These are phyloP conservation scores for Andrena fulva DNA, from an alignment of 2,888 invertebrate genomes.

Conservation along the genomic window DNA sequence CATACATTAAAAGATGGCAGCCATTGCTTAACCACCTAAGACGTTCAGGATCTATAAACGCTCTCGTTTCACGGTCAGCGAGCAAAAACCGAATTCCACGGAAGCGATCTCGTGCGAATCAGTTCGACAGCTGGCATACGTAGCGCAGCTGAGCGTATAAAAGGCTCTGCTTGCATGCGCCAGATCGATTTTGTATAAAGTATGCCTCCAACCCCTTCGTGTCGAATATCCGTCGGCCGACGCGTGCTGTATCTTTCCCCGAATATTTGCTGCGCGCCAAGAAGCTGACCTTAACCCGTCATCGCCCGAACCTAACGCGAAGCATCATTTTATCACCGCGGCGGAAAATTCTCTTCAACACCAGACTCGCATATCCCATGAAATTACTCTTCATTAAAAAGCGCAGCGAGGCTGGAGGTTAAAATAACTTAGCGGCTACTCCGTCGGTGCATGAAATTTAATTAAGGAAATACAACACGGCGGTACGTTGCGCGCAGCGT, in stretches of 20 bases:
- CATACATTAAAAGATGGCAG: no score
- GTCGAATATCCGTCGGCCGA: constrained; percentile 25
- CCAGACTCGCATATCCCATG: background rate
- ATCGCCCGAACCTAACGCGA: background rate
- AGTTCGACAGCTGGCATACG: constrained; percentile 56
- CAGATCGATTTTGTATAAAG: constrained; percentile 50
- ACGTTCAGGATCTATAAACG: background rate
- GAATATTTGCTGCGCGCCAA: constrained; percentile 5
- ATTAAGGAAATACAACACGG: constrained; percentile 40
- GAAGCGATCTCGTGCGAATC: constrained; percentile 59
- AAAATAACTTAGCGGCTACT: constrained; percentile 32
- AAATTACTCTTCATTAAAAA: constrained; percentile 27
- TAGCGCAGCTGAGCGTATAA: constrained; percentile 51
- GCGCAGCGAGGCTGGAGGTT: constrained; percentile 4
- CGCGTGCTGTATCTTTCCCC: constrained; percentile 46
- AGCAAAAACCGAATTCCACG: background rate
- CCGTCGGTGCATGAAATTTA: constrained; percentile 38
- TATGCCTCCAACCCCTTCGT: constrained; percentile 31
- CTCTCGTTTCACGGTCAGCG: background rate
- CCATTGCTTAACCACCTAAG: background rate
- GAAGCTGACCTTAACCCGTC: background rate
- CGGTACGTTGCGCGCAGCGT: background rate
- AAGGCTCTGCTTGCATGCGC: constrained; percentile 50
- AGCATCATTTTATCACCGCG: background rate
- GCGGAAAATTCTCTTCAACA: background rate